Base-by-base conservation (phyloP, 2,113 vertebrate species). In the Anser cygnoides region DNA sequence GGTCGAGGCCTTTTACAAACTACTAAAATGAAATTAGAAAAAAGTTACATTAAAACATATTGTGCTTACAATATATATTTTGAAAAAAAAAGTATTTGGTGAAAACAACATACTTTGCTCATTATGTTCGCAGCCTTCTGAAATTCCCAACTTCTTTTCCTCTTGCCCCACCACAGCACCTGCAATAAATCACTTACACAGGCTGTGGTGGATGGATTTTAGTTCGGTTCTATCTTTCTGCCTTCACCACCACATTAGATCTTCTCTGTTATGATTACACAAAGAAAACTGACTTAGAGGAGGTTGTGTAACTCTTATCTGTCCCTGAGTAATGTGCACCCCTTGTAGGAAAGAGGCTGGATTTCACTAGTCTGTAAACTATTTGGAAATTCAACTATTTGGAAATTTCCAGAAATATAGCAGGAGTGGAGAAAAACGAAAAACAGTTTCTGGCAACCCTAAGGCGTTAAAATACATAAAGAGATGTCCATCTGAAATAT, bases 131-230 rank as follows among this genome's bases (percentile, higher is more conserved):
- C 37, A 82, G 26, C 11, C 39, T 79, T 79, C 61, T 41, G 33
- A 71, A 87, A 52, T 10, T 33, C 17, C 26, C 2, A 4, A 1
- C 0, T 35, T 29, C 54, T 67, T 3, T 2, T 19, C 13, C 43
- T 55, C 44, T 15, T 62, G 25, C 59, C 77, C 6, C 10, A 59
- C 18, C 31, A 59, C 16, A 84, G 25, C n/a, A 83, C n/a, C 31
- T 73, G 37, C 21, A 80, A 19, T 44, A 77, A 79, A 39, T 78
- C 41, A 58, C 29, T 67, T 5, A 2, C 2, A 3, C 3, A 5
- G 17, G 15, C 19, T 31, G 17, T 55, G 28, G 46, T 43, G 1
- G 46, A 55, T 41, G 1, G 46, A 52, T 75, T 75, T 78, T 49
- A 66, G 9, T 65, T 68, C n/a, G 50, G 65, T 26, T 57, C 0